Base-by-base conservation (phyloP, 64 coral and sea anemone genomes). In the Acropora yongei region DNA sequence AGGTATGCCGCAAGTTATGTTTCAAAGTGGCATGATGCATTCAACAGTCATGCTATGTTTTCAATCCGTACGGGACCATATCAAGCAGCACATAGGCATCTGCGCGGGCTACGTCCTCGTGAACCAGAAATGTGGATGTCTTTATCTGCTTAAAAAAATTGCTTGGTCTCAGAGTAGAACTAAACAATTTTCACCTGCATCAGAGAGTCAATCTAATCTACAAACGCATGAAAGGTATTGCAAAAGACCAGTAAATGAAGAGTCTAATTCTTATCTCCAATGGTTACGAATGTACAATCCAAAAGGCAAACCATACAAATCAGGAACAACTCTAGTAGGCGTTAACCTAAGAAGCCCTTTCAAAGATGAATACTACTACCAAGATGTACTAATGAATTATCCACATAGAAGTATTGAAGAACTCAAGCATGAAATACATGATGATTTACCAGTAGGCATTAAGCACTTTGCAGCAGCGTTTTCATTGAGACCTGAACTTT, bases 51-150 rank as follows among this genome's bases (percentile, higher is more conserved):
- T 18, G 4, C 82, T 0, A 16, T 93, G 9, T 93, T 80, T 50
- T 93, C 91, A 11, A 20, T 61, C 49, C 76, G 86, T 30, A 69
- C 78, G 14, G 61, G 66, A 14, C 69, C 80, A 5, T 49, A 46
- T 1, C 49, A 82, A 40, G 82, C 82, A 17, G 58, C 60, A 0
- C 79, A 78, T 47, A 82, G 65, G 18, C 65, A 88, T 72, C 30
- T 93, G 3, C 8, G 41, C 1, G 58, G 39, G 10, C 47, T 88
- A 9, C 48, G 44, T 2, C 91, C 84, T 0, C 9, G 5, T 12
- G 93, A 94, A 78, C 93, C 93, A 1, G 93, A 94, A 30, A 94
- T 94, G 93, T 65, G 79, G 14, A 41, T 94, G 16, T 19, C 68
- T 18, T 17, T 94, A 1, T 51, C 78, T 0, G 30, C 78, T 9